Conservation (phyloP, 2,797 vertebrate genomes). For the Pseudochromis fuscus region DNA sequence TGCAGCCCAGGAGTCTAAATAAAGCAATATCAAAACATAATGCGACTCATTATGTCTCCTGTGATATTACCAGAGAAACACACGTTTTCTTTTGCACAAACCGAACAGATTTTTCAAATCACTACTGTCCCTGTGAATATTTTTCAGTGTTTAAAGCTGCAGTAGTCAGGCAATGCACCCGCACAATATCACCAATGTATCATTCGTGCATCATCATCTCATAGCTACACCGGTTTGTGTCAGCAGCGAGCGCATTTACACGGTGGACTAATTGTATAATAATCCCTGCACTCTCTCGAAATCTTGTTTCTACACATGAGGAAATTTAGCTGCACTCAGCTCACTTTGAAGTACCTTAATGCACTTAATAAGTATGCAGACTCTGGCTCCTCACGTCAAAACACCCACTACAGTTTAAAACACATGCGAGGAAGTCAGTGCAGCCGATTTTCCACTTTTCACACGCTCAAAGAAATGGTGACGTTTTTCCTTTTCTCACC, state of each 20-base stretch:
- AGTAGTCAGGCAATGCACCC: background rate
- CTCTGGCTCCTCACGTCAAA: conserved; percentile 37
- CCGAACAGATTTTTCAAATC: background rate
- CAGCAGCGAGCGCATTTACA: conserved; percentile 1
- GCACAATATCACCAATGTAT: background rate
- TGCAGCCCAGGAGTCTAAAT: conserved; percentile 6
- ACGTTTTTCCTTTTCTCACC: conserved; percentile 20
- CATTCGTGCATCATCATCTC: conserved; percentile 1
- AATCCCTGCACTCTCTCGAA: conserved; percentile 9
- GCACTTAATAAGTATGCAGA: conserved; percentile 34
- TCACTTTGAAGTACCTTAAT: conserved; percentile 55
- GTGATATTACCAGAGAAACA: background rate
- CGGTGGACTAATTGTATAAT: background rate
- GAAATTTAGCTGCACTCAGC: conserved; percentile 1
- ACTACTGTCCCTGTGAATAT: background rate
- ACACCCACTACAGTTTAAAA: conserved; percentile 30
- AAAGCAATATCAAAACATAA: background rate
- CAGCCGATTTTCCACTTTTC: conserved; percentile 23
- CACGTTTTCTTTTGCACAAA: background rate
- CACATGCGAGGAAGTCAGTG: conserved; percentile 17
- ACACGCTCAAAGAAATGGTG: conserved; percentile 13
- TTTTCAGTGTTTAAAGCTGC: background rate
- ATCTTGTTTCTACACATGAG: conserved; percentile 12
- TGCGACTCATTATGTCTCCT: background rate
- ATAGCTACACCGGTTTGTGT: conserved; percentile 1